A percentile compares a stretch with the other conserved stretches of the same genome.
These are phyloP conservation scores for Drosophila pectinifera DNA, from an alignment of 1,140 invertebrate genomes.

Conservation along the genomic window DNA sequence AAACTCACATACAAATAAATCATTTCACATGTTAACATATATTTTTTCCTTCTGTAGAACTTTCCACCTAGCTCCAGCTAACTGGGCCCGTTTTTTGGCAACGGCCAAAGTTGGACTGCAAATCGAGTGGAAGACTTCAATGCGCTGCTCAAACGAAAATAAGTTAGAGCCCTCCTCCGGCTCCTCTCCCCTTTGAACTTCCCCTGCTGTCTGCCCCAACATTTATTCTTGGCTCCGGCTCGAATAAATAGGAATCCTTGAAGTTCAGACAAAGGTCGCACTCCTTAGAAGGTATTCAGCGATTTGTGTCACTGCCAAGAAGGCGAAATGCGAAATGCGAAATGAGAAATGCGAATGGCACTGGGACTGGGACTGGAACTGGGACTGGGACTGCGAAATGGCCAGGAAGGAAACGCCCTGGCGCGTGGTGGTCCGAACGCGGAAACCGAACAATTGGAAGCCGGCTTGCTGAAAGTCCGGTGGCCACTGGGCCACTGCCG, in stretches of 20 bases:
- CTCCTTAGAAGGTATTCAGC: slow-evolving; percentile 45
- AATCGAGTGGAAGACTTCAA: slow-evolving; percentile 79
- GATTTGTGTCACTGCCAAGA: slow-evolving; percentile 53
- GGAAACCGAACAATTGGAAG: slow-evolving; percentile 44
- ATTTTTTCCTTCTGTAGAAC: slow-evolving; percentile 11
- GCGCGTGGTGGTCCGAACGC: slow-evolving; percentile 26
- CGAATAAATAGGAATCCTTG: slow-evolving; percentile 71
- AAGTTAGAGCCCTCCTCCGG: slow-evolving; percentile 41
- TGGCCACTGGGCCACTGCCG: slow-evolving; percentile 7
- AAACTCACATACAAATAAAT: neutral
- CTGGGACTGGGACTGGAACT: too few species aligned
- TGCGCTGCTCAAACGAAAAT: slow-evolving; percentile 74
- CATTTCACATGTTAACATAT: neutral
- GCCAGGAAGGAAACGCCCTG: slow-evolving; percentile 19
- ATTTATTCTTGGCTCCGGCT: slow-evolving; percentile 66
- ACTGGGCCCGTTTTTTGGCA: slow-evolving; percentile 49
- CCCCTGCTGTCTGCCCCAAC: slow-evolving; percentile 17
- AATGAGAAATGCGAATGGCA: too few species aligned
- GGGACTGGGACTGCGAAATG: neutral
- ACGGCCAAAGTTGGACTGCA: slow-evolving; percentile 51
- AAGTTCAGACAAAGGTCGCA: slow-evolving; percentile 69
- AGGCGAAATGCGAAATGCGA: slow-evolving; percentile 15
- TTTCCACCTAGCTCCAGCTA: slow-evolving; percentile 28
- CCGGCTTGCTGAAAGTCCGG: slow-evolving; percentile 27
- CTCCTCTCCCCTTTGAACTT: slow-evolving; percentile 24